These are phyloP conservation scores for Helicoverpa assulta DNA, from an alignment of 2,888 invertebrate genomes.

Conservation along the genomic window DNA sequence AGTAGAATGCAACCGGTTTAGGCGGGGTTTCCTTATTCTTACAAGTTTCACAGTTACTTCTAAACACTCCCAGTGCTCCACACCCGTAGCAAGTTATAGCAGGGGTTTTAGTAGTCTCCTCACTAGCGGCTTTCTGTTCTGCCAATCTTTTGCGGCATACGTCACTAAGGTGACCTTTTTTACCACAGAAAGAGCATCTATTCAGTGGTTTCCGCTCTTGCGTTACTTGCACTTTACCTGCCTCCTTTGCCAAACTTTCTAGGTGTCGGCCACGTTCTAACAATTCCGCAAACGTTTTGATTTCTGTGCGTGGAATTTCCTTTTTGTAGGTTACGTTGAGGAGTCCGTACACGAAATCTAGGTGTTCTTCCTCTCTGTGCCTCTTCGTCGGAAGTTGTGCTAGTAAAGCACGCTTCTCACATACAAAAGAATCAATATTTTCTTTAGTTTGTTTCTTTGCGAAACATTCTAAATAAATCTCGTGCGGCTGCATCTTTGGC, in stretches of 20 bases:
- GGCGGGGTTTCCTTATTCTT: conserved; percentile 15
- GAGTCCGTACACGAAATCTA: too few relatives aligned
- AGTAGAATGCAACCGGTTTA: too few relatives aligned
- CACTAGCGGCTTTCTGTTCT: background rate
- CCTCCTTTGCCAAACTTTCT: background rate
- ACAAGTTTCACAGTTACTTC: conserved; percentile 27
- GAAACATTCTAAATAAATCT: background rate
- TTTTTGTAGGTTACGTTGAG: too few relatives aligned
- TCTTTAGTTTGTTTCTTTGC: too few relatives aligned
- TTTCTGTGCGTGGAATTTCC: too few relatives aligned
- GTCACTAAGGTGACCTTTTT: too few relatives aligned
- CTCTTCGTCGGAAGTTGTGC: too few relatives aligned
- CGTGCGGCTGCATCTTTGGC: background rate
- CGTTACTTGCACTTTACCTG: background rate
- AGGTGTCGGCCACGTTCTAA: background rate
- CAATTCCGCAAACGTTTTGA: conserved; percentile 1
- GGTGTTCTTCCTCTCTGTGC: too few relatives aligned
- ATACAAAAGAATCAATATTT: too few relatives aligned
- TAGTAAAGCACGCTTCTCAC: too few relatives aligned
- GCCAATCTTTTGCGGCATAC: conserved; percentile 5
- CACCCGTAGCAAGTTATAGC: conserved; percentile 21
- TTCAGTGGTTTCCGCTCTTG: background rate
- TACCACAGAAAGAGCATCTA: conserved; percentile 10
- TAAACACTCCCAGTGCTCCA: conserved; percentile 22
- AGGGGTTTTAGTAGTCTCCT: background rate